Conservation (phyloP, 2,113 vertebrate genomes). For the Naja naja region DNA sequence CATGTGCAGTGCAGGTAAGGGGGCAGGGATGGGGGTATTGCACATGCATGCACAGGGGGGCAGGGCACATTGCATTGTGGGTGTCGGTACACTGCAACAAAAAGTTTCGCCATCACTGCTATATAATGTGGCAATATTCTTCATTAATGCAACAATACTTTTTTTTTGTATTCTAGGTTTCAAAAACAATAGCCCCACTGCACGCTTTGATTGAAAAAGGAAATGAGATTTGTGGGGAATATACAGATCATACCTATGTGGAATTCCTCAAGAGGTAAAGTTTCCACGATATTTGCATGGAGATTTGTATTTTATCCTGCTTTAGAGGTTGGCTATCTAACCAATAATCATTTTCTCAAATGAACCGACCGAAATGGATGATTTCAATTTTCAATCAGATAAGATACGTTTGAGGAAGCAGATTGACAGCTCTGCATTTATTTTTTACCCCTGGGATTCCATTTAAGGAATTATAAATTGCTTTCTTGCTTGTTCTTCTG, state of each 20-base stretch:
- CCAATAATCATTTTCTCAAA: neutral
- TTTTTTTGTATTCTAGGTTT: constrained; percentile 46
- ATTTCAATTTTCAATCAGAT: neutral
- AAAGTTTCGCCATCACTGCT: too few species aligned
- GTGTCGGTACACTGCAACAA: too few species aligned
- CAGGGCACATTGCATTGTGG: too few species aligned
- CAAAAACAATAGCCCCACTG: constrained; percentile 32
- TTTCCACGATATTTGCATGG: neutral
- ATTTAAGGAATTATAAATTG: too few species aligned
- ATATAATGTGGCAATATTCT: too few species aligned
- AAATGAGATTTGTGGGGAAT: constrained; percentile 62
- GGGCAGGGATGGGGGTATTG: too few species aligned
- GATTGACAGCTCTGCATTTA: too few species aligned
- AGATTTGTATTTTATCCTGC: neutral
- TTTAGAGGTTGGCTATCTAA: neutral
- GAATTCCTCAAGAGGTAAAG: constrained; percentile 73
- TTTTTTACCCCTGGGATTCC: too few species aligned
- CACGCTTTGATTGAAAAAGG: constrained; percentile 50
- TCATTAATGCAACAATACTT: neutral
- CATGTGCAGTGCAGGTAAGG: too few species aligned
- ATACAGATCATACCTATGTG: constrained; percentile 55
- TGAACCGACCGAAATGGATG: neutral
- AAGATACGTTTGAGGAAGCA: neutral
- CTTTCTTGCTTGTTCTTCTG: too few species aligned
- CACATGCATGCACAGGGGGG: too few species aligned